phyloP scores from a whole-genome alignment of 2,797 vertebrate species.

The Phalanger gymnotis region DNA sequence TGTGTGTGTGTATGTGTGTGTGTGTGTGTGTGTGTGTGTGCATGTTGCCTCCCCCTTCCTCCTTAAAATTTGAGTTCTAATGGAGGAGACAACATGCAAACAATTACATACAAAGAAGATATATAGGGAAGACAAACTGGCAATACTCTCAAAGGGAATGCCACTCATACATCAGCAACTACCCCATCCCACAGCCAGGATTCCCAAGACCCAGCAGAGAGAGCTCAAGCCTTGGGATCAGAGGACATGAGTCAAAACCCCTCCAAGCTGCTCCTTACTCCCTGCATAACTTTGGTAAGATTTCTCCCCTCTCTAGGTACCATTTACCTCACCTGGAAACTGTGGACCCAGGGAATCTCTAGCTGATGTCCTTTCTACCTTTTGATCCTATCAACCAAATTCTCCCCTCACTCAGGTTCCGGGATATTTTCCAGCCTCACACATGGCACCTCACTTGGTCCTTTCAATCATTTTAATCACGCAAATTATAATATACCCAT shows the following conservation, averaged over 20 bases:
- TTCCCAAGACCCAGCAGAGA: not conserved
- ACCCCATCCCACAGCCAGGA: not conserved
- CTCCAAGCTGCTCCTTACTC: not conserved
- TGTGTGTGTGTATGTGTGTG: too few species aligned
- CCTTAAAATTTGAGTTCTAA: not conserved
- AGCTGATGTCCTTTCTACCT: not conserved
- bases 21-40: too few species aligned
- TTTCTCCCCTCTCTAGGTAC: not conserved
- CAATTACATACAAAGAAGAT: not conserved
- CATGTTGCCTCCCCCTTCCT: not conserved
- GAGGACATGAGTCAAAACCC: not conserved
- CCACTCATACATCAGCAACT: not conserved
- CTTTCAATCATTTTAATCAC: not conserved
- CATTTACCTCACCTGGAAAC: not conserved
- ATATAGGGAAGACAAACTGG: not conserved
- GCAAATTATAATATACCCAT: not conserved
- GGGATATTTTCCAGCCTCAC: not conserved
- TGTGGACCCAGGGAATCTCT: not conserved
- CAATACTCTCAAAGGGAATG: not conserved
- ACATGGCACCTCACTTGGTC: not conserved
- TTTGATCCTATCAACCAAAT: not conserved
- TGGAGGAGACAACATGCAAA: not conserved
- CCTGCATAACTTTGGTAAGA: not conserved
- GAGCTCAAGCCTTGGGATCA: not conserved
- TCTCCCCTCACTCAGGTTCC: not conserved